These are phyloP conservation scores for Rapana venosa DNA, from an alignment of 2,888 invertebrate species.

Conservation along the genomic window DNA sequence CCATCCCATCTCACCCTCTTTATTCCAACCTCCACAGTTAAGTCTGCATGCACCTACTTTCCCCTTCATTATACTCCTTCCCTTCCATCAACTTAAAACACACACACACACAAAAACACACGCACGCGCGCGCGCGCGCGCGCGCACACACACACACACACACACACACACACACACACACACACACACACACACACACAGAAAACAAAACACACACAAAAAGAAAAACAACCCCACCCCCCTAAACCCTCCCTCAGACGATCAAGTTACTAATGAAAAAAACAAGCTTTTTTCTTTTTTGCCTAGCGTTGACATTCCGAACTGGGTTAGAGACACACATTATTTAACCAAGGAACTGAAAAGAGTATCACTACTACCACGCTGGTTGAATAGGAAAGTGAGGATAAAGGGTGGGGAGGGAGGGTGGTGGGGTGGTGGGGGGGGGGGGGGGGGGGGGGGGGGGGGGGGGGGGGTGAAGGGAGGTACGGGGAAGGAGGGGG, in stretches of 20 bases:
- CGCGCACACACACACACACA: background rate
- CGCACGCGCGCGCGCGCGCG: background rate
- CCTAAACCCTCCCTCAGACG: background rate
- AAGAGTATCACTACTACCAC: background rate
- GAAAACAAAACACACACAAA: background rate
- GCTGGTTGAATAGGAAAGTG: background rate
- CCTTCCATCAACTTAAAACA: background rate
- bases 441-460: background rate
- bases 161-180: background rate
- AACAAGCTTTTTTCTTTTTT: background rate
- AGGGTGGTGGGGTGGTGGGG: background rate
- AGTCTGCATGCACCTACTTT: background rate
- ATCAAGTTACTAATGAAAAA: background rate
- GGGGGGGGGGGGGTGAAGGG: background rate
- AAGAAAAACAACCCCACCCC: background rate
- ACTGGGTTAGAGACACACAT: background rate
- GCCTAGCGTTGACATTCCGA: background rate
- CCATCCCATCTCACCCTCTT: background rate
- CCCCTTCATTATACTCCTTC: too few species aligned
- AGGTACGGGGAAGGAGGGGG: background rate
- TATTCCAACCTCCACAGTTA: background rate
- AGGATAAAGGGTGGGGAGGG: background rate
- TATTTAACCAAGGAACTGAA: background rate
- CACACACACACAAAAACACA: slow-evolving; percentile 10
- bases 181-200: background rate